phyloP scores from a whole-genome alignment of 1,140 invertebrate genomes.

The Diachasma alloeum region DNA sequence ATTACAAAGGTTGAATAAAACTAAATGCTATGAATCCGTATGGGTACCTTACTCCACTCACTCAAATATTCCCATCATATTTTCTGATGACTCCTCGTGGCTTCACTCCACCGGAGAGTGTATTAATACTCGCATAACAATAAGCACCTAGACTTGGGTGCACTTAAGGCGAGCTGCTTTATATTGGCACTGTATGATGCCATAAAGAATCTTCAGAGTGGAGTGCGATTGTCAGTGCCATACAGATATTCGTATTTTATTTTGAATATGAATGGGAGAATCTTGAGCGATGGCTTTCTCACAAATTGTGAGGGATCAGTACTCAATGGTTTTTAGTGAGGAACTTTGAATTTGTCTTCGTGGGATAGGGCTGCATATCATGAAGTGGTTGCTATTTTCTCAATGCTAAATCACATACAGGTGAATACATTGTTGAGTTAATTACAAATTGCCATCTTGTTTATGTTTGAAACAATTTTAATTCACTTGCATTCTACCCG shows the following conservation, averaged over 20 bases:
- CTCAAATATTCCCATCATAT: not conserved
- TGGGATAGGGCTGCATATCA: no score
- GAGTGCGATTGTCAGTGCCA: no score
- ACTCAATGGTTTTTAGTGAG: not conserved
- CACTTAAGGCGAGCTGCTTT: not conserved
- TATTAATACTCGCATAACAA: not conserved
- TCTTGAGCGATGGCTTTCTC: not conserved
- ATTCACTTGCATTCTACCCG: no score
- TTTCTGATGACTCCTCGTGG: not conserved
- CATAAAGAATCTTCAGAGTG: no score
- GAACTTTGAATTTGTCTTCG: no score
- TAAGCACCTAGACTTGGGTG: not conserved
- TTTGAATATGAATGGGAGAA: not conserved
- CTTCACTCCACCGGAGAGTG: not conserved
- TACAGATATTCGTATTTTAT: no score
- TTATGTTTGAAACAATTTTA: no score
- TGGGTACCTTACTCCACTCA: not conserved
- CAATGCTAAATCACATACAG: no score
- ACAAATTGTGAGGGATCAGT: not conserved
- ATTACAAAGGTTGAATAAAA: slow-evolving; percentile 25
- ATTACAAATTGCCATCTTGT: no score
- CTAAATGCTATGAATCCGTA: slow-evolving; percentile 14
- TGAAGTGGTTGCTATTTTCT: no score
- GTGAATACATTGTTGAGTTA: no score
- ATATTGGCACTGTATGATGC: not conserved